Base-by-base conservation (phyloP, 2,888 invertebrate genomes). In the Metacarcinus magister region DNA sequence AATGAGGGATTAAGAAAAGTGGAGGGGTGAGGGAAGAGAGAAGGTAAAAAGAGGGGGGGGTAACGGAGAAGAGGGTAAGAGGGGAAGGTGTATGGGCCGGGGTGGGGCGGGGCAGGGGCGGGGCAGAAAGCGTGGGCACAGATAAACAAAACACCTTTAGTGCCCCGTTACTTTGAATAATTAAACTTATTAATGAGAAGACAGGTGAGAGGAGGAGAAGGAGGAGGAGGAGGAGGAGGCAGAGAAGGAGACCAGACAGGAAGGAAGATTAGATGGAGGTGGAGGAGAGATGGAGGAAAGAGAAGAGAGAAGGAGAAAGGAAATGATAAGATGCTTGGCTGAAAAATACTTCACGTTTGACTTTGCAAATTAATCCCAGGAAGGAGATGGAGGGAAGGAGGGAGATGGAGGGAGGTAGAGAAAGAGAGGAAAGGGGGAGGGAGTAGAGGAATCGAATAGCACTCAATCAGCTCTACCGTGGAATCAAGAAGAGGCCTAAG, bases 351-450 rank as follows among this genome's bases (percentile, higher is more conserved):
- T 23, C 10, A 67, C 67, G 67, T 13, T 67, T 16, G 8, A 67
- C 3, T 67, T 67, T 67, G 67, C 67, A 67, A 67, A 67, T 67
- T 67, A 67, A 67, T 91, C 23, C 91, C 91, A 93, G 28, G 75
- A 43, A 44, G 75, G n/a, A 28, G 75, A 32, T 32, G 54, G n/a
- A 75, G 2, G n/a, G 75, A 23, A n/a, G 8, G 43, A 90, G 43
- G 23, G 10, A 90, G 90, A 13, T 39, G 10, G 43, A 13, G 90
- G 43, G 43, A 13, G 43, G 4, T 39, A 90, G 90, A 43, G 43
- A 32, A 23, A 43, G 43, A 16, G 13, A 16, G 7, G n/a, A 67
- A 1, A 5, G 8, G n/a, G 19, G n/a, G 67, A 67, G 67, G 23
- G 23, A 67, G 67, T 7, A 82, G 19, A 13, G 32, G 28, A 82